Evolutionary conservation across 2,113 vertebrate genomes (phyloP).

Genomic region (Charina bottae): DNA sequence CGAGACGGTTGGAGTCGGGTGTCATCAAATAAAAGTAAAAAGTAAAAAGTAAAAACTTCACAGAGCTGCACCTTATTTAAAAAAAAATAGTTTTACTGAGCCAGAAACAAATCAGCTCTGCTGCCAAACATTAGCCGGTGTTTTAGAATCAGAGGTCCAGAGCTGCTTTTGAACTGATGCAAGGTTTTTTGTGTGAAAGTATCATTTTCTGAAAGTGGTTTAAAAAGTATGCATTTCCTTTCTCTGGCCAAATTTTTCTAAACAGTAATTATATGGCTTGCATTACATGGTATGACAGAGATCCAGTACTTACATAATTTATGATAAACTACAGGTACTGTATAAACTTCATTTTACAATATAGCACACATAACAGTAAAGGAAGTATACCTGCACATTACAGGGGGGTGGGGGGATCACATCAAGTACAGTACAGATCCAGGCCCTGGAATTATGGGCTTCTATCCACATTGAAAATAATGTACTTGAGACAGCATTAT

Average conservation of each 20-base stretch:
- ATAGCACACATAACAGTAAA: not conserved
- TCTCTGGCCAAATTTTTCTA: not conserved
- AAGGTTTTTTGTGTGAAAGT: not conserved
- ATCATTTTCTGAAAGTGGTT: not conserved
- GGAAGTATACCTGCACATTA: not conserved
- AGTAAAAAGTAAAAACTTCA: not conserved
- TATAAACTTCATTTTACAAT: slow-evolving; percentile 8
- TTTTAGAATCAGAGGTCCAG: not conserved
- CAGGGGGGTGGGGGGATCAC: not conserved
- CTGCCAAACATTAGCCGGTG: not conserved
- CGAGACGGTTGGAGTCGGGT: not conserved
- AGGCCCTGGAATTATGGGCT: not conserved
- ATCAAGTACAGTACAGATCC: not conserved
- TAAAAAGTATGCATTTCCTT: not conserved
- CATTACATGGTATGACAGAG: not conserved
- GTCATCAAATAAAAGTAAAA: not conserved
- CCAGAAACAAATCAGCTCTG: not conserved
- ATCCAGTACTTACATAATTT: slow-evolving; percentile 8
- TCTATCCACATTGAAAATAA: slow-evolving; percentile 1
- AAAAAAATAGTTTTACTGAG: not conserved
- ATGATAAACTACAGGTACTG: slow-evolving; percentile 7
- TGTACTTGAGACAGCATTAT: not conserved
- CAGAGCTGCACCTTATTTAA: not conserved
- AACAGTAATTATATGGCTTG: not conserved
- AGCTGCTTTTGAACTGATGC: not conserved